These are phyloP conservation scores for Hypena proboscidalis DNA, from an alignment of 2,888 invertebrate genomes.

Conservation along the genomic window DNA sequence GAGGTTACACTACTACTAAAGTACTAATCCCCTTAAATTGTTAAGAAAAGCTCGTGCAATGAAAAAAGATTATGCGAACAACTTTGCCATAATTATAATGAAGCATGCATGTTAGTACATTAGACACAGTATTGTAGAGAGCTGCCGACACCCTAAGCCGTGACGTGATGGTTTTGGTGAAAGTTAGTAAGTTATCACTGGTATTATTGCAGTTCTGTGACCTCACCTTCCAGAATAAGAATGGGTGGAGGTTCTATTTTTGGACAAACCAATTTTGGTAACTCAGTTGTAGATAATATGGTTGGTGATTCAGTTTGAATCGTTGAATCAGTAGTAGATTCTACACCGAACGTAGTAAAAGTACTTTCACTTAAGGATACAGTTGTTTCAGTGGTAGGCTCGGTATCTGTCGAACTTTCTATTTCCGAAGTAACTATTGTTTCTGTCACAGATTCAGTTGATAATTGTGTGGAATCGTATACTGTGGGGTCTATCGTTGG, in stretches of 20 bases:
- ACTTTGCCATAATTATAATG: slow-evolving; percentile 28
- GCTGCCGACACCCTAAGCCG: slow-evolving; percentile 56
- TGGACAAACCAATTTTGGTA: slow-evolving; percentile 71
- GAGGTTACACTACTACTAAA: slow-evolving; percentile 14
- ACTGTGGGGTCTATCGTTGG: slow-evolving; percentile 28
- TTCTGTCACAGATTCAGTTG: slow-evolving; percentile 28
- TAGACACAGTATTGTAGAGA: slow-evolving; percentile 53
- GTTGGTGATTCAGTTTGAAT: slow-evolving; percentile 53
- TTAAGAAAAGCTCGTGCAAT: slow-evolving; percentile 56
- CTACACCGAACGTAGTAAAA: slow-evolving; percentile 39
- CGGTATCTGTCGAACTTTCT: slow-evolving; percentile 21
- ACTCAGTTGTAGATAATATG: slow-evolving; percentile 53
- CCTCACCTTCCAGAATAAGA: slow-evolving; percentile 94
- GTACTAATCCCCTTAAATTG: slow-evolving; percentile 24
- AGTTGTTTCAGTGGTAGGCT: slow-evolving; percentile 36
- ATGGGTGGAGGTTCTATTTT: slow-evolving; percentile 87
- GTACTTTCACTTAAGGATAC: slow-evolving; percentile 22
- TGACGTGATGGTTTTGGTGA: slow-evolving; percentile 66
- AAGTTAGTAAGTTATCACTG: slow-evolving; percentile 75
- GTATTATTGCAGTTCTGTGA: slow-evolving; percentile 64
- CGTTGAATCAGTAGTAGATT: slow-evolving; percentile 52
- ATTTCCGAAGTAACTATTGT: slow-evolving; percentile 24
- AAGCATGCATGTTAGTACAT: slow-evolving; percentile 71
- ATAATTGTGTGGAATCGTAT: slow-evolving; percentile 35
- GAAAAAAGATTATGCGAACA: slow-evolving; percentile 42